phyloP scores from a whole-genome alignment of 1,140 invertebrate genomes.

The Mylabris phalerata region DNA sequence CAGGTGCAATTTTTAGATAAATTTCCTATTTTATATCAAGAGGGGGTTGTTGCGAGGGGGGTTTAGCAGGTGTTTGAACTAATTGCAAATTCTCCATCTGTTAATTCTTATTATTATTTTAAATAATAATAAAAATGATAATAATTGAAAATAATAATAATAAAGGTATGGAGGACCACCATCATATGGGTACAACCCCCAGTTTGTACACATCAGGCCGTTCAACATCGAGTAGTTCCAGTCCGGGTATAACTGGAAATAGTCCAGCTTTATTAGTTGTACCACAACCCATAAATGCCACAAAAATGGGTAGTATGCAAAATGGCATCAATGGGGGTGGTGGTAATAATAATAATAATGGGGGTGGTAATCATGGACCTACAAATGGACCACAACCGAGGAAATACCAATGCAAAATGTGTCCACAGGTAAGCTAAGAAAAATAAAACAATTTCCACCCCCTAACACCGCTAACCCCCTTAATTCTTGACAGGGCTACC shows the following conservation, averaged over 20 bases:
- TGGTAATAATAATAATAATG: no score
- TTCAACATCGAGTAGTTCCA: conserved; percentile 40
- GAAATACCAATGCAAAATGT: conserved; percentile 98
- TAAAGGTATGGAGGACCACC: conserved; percentile 39
- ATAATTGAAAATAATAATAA: no score
- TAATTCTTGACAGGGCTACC: no score
- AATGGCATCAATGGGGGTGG: conserved; percentile 37
- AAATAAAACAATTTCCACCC: not conserved
- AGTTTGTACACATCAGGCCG: conserved; percentile 37
- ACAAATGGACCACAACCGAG: conserved; percentile 45
- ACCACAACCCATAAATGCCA: conserved; percentile 83
- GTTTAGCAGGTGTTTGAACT: no score
- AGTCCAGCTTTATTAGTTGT: conserved; percentile 70
- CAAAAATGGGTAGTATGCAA: conserved; percentile 55
- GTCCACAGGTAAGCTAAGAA: conserved; percentile 85
- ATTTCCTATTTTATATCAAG: no score
- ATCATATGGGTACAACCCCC: conserved; percentile 32
- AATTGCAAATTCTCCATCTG: no score
- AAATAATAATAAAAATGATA: no score
- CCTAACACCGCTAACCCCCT: no score
- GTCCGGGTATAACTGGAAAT: conserved; percentile 47
- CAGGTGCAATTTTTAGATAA: no score
- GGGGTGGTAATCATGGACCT: no score
- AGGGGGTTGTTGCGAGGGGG: no score
- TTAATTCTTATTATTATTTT: no score